A percentile compares a stretch with the other conserved stretches of the same genome.
phyloP scores from a whole-genome alignment of 1,140 invertebrate genomes.

The Coelopa frigida region DNA sequence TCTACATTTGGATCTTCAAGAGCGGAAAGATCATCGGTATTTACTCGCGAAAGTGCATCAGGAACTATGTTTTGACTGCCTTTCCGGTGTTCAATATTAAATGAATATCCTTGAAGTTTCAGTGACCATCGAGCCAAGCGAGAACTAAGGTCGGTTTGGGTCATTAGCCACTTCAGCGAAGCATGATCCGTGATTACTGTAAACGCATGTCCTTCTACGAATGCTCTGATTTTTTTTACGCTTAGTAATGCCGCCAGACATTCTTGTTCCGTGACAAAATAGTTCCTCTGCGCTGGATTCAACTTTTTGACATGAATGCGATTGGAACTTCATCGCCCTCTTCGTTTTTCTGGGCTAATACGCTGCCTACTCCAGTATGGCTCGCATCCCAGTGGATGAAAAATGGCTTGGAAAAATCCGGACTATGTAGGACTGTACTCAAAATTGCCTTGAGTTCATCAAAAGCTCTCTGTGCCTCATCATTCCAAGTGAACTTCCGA shows the following conservation, averaged over 20 bases:
- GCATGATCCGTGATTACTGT: not conserved
- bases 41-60: not conserved
- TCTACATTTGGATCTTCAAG: too few species aligned
- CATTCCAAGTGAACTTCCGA: not conserved
- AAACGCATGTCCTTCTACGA: constrained; percentile 27
- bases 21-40: too few species aligned
- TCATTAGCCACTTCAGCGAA: not conserved
- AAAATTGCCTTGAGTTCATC: constrained; percentile 7
- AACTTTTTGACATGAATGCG: not conserved
- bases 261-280: not conserved
- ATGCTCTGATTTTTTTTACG: constrained; percentile 38
- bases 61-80: not conserved
- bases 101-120: not conserved
- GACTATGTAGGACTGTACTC: constrained; percentile 22
- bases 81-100: constrained; percentile 2
- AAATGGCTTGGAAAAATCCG: constrained; percentile 19
- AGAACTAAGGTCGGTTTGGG: not conserved
- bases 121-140: not conserved
- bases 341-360: constrained; percentile 12
- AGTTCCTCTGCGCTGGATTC: not conserved
- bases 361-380: constrained; percentile 11
- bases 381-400: constrained; percentile 11
- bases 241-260: not conserved
- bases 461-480: not conserved
- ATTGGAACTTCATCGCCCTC: constrained; percentile 11